Evolutionary conservation across 2,888 invertebrate genomes (phyloP).

Genomic region (Stenoptilia bipunctidactyla): DNA sequence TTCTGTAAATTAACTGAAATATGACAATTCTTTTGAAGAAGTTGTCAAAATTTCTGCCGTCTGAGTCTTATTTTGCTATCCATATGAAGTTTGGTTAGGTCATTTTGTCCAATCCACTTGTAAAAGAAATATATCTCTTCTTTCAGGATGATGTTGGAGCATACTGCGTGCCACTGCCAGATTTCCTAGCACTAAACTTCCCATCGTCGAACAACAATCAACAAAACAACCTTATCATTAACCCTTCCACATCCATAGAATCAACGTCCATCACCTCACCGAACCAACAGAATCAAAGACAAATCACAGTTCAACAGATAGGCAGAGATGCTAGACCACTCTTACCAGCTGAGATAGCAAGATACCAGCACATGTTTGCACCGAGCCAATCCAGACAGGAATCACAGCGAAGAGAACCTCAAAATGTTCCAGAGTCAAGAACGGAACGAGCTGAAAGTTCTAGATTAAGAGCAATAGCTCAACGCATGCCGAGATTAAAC

Average conservation of each 20-base stretch:
- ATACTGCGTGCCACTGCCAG: slow-evolving; percentile 53
- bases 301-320: slow-evolving; percentile 70
- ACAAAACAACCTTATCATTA: slow-evolving; percentile 29
- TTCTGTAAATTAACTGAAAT: too few species aligned
- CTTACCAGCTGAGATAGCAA: slow-evolving; percentile 60
- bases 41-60: too few species aligned
- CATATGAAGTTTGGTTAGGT: background rate
- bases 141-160: slow-evolving; percentile 56
- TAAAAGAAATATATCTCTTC: too few species aligned
- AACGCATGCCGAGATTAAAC: slow-evolving; percentile 42
- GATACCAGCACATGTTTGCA: slow-evolving; percentile 57
- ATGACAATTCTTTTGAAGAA: too few species aligned
- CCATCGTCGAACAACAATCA: slow-evolving; percentile 28
- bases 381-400: slow-evolving; percentile 22
- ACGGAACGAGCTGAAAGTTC: slow-evolving; percentile 25
- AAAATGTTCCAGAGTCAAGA: slow-evolving; percentile 33
- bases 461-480: slow-evolving; percentile 38
- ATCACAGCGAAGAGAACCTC: slow-evolving; percentile 17
- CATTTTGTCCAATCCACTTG: too few species aligned
- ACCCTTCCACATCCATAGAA: slow-evolving; percentile 20
- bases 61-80: background rate
- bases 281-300: slow-evolving; percentile 32
- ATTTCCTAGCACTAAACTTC: slow-evolving; percentile 47
- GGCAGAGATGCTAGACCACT: slow-evolving; percentile 69
- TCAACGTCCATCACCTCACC: slow-evolving; percentile 18